phyloP scores from a whole-genome alignment of 1,140 invertebrate species.

The Plectrocnemia conspersa region DNA sequence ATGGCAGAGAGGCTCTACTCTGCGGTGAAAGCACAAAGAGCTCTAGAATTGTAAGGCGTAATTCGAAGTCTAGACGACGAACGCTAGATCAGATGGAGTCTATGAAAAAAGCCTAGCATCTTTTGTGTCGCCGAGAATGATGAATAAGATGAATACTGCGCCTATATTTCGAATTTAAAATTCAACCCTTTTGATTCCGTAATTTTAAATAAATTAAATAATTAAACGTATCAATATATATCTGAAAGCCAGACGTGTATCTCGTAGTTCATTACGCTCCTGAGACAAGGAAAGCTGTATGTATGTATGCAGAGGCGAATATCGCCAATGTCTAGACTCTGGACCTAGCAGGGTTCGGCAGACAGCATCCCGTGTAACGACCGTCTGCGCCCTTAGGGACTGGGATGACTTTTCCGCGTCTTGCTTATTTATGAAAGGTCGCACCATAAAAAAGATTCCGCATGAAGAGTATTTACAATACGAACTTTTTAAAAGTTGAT shows the following conservation, averaged over 20 bases:
- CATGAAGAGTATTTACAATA: background rate
- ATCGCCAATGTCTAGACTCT: constrained; percentile 9
- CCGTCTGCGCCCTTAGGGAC: constrained; percentile 23
- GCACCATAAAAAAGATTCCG: background rate
- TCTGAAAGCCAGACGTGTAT: too few species aligned
- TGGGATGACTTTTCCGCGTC: too few species aligned
- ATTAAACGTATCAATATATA: too few species aligned
- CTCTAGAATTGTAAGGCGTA: too few species aligned
- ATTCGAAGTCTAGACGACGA: constrained; percentile 17
- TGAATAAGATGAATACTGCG: constrained; percentile 1
- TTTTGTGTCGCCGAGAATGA: background rate
- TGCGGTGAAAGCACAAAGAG: too few species aligned
- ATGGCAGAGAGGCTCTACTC: background rate
- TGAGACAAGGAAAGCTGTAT: background rate
- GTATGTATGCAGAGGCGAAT: constrained; percentile 1
- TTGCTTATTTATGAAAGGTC: too few species aligned
- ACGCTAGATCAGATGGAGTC: background rate
- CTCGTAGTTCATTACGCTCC: constrained; percentile 7
- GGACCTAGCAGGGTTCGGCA: background rate
- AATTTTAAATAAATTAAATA: too few species aligned
- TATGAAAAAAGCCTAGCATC: constrained; percentile 1
- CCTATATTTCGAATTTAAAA: background rate
- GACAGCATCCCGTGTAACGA: constrained; percentile 26
- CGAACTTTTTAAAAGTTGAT: background rate
- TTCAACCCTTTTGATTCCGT: too few species aligned